Evolutionary conservation across 2,888 invertebrate species (phyloP), one percentile per base, ranked within the genome.

Genomic region (Erebia palarica): DNA sequence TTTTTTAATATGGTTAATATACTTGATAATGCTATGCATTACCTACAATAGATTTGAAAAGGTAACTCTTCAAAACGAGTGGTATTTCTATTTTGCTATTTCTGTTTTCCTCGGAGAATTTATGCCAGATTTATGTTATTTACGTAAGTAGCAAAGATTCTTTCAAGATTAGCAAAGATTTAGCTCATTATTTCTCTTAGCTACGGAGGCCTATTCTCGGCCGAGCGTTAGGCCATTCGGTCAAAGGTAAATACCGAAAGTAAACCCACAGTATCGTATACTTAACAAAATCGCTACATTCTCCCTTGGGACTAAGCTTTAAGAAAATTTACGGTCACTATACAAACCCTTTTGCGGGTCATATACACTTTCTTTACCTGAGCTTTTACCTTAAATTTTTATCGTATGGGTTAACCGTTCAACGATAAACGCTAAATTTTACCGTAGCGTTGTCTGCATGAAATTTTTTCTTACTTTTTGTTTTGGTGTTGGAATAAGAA

Each of bases 361-460:
- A 44, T 61, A 61, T 47, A 61, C 61, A 49, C 49, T 63, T 49
- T 21, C 18, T 63, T 49, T 21, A 63, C 63, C 63, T 63, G 63
- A 21, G 21, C 49, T 63, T 63, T 63, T 47, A 21, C 47, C 9
- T 13, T 44, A 60, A 14, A 42, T 42, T 14, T 63, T 49, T 63
- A 49, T 63, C 47, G n/a, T 13, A 44, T 16, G 36, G 36, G 36
- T 58, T 14, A 21, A 58, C n/a, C n/a, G n/a, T n/a, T n/a, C n/a
- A n/a, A 18, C 10, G 53, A 8, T 55, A 47, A 13, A 47, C 7
- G 13, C 47, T 47, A n/a, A n/a, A 13, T 47, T 13, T 13, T 11
- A 36, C 47, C 47, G 13, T 13, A 13, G 3, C 47, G 13, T 47
- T 4, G 47, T 47, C 47, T 13, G 47, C 47, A 4, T 13, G 47